These are phyloP conservation scores for Isotomurus palustris DNA, from an alignment of 2,888 invertebrate genomes.

Conservation along the genomic window DNA sequence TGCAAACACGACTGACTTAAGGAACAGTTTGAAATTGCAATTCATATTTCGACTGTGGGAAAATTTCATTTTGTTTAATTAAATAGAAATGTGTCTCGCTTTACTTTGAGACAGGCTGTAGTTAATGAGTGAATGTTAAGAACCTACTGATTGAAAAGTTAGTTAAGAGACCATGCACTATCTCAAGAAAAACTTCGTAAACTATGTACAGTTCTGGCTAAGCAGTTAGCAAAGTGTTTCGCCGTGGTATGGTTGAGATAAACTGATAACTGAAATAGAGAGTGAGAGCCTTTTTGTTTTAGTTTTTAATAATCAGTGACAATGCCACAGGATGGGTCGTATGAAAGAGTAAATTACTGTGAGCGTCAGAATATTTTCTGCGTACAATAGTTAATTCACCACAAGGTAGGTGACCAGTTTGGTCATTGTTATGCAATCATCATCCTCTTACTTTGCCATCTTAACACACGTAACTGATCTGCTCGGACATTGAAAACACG, in stretches of 20 bases:
- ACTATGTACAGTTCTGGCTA: too few relatives aligned
- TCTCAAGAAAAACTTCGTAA: not conserved
- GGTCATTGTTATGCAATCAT: constrained; percentile 8
- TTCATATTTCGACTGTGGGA: too few relatives aligned
- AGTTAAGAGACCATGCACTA: not conserved
- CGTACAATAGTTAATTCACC: not conserved
- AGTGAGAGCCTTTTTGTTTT: constrained; percentile 4
- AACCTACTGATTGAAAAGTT: not conserved
- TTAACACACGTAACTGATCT: not conserved
- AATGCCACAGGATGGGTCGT: constrained; percentile 2
- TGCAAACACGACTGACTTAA: too few relatives aligned
- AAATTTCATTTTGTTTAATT: too few relatives aligned
- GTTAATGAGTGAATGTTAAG: not conserved
- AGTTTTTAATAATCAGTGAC: not conserved
- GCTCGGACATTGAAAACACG: too few relatives aligned
- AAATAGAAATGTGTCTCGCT: too few relatives aligned
- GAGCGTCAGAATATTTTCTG: not conserved
- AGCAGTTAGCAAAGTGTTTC: too few relatives aligned
- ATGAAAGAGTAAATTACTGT: constrained; percentile 3
- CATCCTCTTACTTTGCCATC: not conserved
- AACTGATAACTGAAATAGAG: not conserved
- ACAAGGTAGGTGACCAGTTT: constrained; percentile 12
- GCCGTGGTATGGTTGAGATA: not conserved
- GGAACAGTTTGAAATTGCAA: too few relatives aligned
- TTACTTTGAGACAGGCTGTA: too few relatives aligned